phyloP scores from a whole-genome alignment of 2,888 invertebrate genomes.

The Acrocyrtus sp. region DNA sequence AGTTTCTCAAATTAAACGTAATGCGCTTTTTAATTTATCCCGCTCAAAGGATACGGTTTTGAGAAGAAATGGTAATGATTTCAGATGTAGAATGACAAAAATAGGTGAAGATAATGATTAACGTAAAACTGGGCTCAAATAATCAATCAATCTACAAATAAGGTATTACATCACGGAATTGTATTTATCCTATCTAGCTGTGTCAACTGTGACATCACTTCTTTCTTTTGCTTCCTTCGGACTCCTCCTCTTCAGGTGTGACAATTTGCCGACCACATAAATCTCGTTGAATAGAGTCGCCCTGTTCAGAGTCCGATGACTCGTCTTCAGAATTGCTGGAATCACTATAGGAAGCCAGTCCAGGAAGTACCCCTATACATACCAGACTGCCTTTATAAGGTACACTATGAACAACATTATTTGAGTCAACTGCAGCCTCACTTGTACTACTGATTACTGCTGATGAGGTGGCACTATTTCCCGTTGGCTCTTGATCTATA shows the following conservation, averaged over 20 bases:
- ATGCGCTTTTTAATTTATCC: too few relatives aligned
- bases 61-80: too few relatives aligned
- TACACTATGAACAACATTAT: conserved; percentile 49
- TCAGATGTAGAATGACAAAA: too few relatives aligned
- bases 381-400: conserved; percentile 62
- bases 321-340: conserved; percentile 77
- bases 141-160: too few relatives aligned
- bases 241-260: neutral
- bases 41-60: too few relatives aligned
- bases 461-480: conserved; percentile 11
- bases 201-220: conserved; percentile 4
- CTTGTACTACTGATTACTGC: conserved; percentile 22
- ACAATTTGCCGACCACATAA: conserved; percentile 66
- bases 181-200: too few relatives aligned
- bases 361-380: conserved; percentile 84
- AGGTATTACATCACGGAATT: too few relatives aligned
- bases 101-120: too few relatives aligned
- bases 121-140: too few relatives aligned
- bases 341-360: conserved; percentile 81
- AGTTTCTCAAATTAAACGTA: too few relatives aligned
- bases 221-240: conserved; percentile 25
- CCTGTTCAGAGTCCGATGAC: conserved; percentile 58
- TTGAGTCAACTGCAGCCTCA: conserved; percentile 31
- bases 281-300: conserved; percentile 66
- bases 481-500: neutral